Percentiles rank a stretch among this genome's conserved stretches.
phyloP scores from a whole-genome alignment of 2,888 invertebrate genomes.

The Drosophila crucigera region DNA sequence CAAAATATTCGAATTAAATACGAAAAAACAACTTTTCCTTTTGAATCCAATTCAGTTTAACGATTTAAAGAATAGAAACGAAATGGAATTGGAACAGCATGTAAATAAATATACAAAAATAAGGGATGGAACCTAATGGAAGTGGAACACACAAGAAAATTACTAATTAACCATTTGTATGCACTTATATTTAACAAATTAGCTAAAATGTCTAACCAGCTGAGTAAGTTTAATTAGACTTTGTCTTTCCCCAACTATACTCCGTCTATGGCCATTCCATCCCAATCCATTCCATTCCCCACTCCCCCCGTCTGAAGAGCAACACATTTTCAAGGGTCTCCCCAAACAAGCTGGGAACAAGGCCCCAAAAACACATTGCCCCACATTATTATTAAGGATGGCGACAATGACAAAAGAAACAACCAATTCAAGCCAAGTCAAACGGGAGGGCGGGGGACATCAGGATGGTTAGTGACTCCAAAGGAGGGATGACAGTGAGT shows the following conservation, averaged over 20 bases:
- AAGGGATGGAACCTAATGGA: not conserved
- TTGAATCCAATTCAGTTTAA: not conserved
- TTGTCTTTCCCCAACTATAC: not conserved
- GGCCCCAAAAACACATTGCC: conserved; percentile 46
- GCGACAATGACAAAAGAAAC: conserved; percentile 65
- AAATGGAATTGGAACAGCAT: conserved; percentile 1
- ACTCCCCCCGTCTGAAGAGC: not conserved
- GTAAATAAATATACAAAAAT: not conserved
- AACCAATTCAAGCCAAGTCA: conserved; percentile 8
- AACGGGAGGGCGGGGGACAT: not conserved
- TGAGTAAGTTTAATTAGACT: not conserved
- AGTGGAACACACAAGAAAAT: conserved; percentile 2
- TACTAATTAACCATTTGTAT: not conserved
- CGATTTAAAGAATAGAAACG: not conserved
- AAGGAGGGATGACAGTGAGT: not conserved
- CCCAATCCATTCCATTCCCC: not conserved
- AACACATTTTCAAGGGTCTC: conserved; percentile 17
- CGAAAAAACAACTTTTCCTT: not conserved
- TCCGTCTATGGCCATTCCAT: not conserved
- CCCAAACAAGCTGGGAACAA: conserved; percentile 64
- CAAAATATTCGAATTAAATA: not conserved
- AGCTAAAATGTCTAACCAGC: not conserved
- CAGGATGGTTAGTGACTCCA: not conserved
- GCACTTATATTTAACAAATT: not conserved
- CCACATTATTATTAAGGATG: conserved; percentile 63